Base-by-base conservation (phyloP, 2,888 invertebrate genomes). In the Hanleya hanleyi region DNA sequence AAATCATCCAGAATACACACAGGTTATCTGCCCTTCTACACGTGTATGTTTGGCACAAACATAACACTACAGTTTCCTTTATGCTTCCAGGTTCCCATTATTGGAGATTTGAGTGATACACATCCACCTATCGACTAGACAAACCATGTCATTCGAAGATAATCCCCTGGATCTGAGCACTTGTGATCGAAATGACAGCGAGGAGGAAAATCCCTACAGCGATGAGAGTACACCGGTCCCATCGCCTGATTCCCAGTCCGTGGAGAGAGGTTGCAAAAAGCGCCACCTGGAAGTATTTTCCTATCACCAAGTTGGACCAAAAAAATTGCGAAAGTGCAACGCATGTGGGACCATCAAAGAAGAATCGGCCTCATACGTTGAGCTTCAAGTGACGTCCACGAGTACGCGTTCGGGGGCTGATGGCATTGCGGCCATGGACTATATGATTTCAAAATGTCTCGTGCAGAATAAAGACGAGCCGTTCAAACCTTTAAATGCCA, bases 381-480 rank as follows among this genome's bases (percentile, higher is more conserved):
- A 57, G 26, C 3, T 32, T 4, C 26, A 57, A 29, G 32, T 26
- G 26, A 57, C 4, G 26, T 57, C 26, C 32, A 7, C 57, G 9
- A 57, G 57, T 26, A 57, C 57, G 5, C 29, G 26, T 29, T 29
- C 57, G 1, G 57, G 29, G 4, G 22, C 22, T 15, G 32, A 57
- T 32, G 32, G 29, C 57, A 73, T 78, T 50, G 65, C 68, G 7
- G 73, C 76, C 18, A 70, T 81, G 36, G 81, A 81, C 50, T 81
- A 78, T 65, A 65, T 78, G 67, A 79, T 81, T 67, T 81, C 81
- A 9, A 76, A 81, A 62, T 76, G 76, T n/a, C 76, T 81, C 12
- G 77, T 78, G 47, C 77, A 78, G 41, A 73, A 76, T 29, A 62
- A 72, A 29, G 76, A 75, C 22, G 41, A 75, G 22, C 77, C 77